These are phyloP conservation scores for Macaca mulatta DNA, from an alignment of 2,113 vertebrate species.

Conservation along the genomic window DNA sequence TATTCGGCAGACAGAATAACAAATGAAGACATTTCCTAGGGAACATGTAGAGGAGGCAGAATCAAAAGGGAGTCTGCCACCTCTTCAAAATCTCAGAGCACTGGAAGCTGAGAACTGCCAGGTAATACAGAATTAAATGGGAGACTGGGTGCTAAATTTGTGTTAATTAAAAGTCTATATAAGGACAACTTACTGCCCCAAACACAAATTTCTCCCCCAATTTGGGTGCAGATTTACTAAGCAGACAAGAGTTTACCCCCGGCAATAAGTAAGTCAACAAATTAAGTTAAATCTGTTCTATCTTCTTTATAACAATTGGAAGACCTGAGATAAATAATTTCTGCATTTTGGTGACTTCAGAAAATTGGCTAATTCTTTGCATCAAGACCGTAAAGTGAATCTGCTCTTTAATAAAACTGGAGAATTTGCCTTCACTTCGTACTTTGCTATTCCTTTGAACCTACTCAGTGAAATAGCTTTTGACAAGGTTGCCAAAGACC, in stretches of 20 bases:
- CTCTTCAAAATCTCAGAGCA: background rate
- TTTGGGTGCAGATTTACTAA: background rate
- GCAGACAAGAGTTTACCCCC: background rate
- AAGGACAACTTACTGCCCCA: background rate
- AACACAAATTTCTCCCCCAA: background rate
- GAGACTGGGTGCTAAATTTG: background rate
- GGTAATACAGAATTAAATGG: background rate
- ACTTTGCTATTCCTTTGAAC: background rate
- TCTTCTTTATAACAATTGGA: background rate
- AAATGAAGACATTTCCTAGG: background rate
- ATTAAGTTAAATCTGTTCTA: background rate
- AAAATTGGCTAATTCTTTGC: conserved; percentile 5
- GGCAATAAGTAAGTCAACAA: background rate
- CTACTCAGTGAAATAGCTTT: background rate
- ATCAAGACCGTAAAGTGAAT: background rate
- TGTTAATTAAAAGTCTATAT: background rate
- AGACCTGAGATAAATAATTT: background rate
- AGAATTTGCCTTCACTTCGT: background rate
- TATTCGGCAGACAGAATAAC: background rate
- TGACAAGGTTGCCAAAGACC: background rate
- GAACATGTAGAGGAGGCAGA: background rate
- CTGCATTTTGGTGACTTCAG: background rate
- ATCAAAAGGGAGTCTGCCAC: rapidly evolving
- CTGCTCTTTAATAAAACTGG: background rate
- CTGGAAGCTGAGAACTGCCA: background rate